phyloP scores from a whole-genome alignment of 2,888 invertebrate genomes.

The Acanthacorydalis orientalis region DNA sequence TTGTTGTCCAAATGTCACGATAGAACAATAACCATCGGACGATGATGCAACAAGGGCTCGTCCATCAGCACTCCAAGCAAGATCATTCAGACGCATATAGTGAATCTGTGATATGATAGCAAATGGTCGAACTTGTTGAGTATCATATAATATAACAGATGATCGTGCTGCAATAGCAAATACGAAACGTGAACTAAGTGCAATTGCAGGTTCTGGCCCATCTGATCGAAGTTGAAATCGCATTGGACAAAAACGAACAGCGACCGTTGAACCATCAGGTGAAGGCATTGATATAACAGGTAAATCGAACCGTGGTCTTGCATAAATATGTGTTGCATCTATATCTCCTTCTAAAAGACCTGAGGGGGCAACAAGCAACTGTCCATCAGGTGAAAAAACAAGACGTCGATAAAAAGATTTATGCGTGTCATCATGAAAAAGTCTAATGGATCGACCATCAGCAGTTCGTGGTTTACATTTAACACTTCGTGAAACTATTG shows the following conservation, averaged over 20 bases:
- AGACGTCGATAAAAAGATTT: slow-evolving; percentile 87
- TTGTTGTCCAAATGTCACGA: slow-evolving; percentile 54
- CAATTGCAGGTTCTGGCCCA: slow-evolving; percentile 35
- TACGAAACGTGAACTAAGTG: slow-evolving; percentile 62
- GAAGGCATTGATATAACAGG: slow-evolving; percentile 67
- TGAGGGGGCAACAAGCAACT: slow-evolving; percentile 77
- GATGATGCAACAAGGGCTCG: slow-evolving; percentile 60
- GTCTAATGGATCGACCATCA: slow-evolving; percentile 39
- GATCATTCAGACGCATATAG: slow-evolving; percentile 73
- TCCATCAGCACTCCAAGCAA: slow-evolving; percentile 79
- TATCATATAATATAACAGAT: slow-evolving; percentile 74
- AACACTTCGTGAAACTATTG: slow-evolving; percentile 46
- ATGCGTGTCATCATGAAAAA: slow-evolving; percentile 84
- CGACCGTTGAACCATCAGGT: slow-evolving; percentile 65
- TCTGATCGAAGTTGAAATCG: slow-evolving; percentile 42
- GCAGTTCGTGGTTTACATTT: slow-evolving; percentile 44
- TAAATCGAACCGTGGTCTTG: slow-evolving; percentile 27
- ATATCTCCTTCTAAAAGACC: slow-evolving; percentile 61
- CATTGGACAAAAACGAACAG: slow-evolving; percentile 65
- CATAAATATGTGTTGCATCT: not conserved
- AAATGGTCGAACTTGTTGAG: slow-evolving; percentile 66
- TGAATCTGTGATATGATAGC: slow-evolving; percentile 71
- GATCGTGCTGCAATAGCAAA: slow-evolving; percentile 85
- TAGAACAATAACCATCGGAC: slow-evolving; percentile 78
- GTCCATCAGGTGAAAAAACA: slow-evolving; percentile 82